These are phyloP conservation scores for Hirtodrosophila trivittata DNA, from an alignment of 2,888 invertebrate species.

Conservation along the genomic window DNA sequence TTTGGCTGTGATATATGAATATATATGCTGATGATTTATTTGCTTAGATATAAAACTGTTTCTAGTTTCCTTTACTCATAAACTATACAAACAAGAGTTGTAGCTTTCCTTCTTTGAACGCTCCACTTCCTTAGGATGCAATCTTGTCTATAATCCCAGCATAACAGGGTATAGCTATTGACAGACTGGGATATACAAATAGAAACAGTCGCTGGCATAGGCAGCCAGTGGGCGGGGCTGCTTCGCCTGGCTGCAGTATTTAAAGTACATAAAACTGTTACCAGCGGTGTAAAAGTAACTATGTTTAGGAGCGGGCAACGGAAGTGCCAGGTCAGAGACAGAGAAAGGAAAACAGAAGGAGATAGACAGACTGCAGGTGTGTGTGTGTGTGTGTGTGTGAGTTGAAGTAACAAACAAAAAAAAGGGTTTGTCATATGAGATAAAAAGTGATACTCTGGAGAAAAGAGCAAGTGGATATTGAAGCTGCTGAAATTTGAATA, in stretches of 20 bases:
- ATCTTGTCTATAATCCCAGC: too few species aligned
- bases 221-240: slow-evolving; percentile 40
- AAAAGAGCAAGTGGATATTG: slow-evolving; percentile 27
- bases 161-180: too few species aligned
- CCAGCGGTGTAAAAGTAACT: slow-evolving; percentile 51
- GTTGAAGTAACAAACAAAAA: slow-evolving; percentile 10
- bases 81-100: too few species aligned
- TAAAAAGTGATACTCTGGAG: slow-evolving; percentile 3
- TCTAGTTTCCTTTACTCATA: too few species aligned
- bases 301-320: slow-evolving; percentile 57
- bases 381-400: too few species aligned
- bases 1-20: too few species aligned
- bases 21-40: too few species aligned
- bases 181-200: too few species aligned
- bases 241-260: too few species aligned
- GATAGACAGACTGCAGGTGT: neutral
- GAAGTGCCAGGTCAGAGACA: slow-evolving; percentile 37
- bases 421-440: slow-evolving; percentile 32
- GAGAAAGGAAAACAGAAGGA: slow-evolving; percentile 5
- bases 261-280: slow-evolving; percentile 49
- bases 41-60: too few species aligned
- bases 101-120: too few species aligned
- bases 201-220: slow-evolving; percentile 23
- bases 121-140: too few species aligned
- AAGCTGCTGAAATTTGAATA: slow-evolving; percentile 36